Percentiles rank a stretch among this genome's conserved stretches.
phyloP scores from a whole-genome alignment of 2,888 invertebrate species.

The Chydorus sphaericus region DNA sequence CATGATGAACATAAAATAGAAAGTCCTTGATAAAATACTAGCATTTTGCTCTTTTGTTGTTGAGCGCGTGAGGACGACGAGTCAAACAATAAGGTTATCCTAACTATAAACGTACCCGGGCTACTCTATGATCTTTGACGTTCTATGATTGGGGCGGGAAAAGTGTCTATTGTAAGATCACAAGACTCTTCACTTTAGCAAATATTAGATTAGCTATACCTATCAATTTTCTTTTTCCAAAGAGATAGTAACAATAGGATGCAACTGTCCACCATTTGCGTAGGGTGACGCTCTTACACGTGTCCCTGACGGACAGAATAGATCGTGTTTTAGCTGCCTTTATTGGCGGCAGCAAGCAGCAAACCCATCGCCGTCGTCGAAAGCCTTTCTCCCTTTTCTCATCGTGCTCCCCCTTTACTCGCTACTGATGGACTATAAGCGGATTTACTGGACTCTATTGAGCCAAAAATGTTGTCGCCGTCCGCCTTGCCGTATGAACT shows the following conservation, averaged over 20 bases:
- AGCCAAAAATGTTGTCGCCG: background rate
- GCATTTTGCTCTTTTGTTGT: background rate
- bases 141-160: background rate
- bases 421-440: conserved; percentile 2
- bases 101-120: background rate
- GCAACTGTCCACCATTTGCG: no score
- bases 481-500: no score
- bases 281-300: no score
- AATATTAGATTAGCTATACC: background rate
- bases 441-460: background rate
- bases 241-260: no score
- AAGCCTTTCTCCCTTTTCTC: background rate
- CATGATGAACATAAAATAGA: no score
- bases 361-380: background rate
- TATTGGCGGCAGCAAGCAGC: no score
- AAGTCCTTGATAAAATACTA: background rate
- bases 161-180: conserved; percentile 6
- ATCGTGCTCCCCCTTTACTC: background rate
- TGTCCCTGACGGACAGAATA: no score
- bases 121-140: background rate
- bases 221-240: background rate
- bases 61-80: background rate
- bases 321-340: no score
- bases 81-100: background rate
- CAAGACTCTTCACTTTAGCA: background rate